Evolutionary conservation across 2,797 vertebrate genomes (phyloP), one percentile per base, ranked within the genome.

Genomic region (Platalea minor): DNA sequence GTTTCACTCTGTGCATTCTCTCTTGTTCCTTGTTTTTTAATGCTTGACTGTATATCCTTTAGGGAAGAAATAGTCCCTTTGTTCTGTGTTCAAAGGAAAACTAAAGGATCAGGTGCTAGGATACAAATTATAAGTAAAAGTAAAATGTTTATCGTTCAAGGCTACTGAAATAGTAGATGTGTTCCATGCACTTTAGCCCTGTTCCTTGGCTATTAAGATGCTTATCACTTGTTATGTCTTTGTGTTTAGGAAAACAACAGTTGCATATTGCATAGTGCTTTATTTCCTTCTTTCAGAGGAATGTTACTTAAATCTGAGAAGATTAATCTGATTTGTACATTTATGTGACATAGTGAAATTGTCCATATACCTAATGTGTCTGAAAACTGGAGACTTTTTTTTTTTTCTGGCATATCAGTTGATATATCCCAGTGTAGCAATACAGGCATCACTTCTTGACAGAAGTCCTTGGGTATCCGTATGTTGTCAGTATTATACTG

Each of bases 21-120:
- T 74, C 31, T 81, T 92, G 68, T 85, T 91, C 48, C 53, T 91
- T 59, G 69, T 63, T 89, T 74, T 74, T 72, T 94, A 68, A 39
- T 48, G 68, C 57, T 83, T 85, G 63, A 46, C 46, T 79, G 33
- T 87, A 18, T 78, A 37, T 13, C 26, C n/a, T 19, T 64, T 85
- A 51, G 37, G 82, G 75, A 19, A 57, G 65, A 88, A 56, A 13
- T 17, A 41, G 63, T 79, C 14, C 33, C 28, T 85, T 92, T 89
- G n/a, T 83, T 93, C 43, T 53, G 4, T 68, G 20, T 74, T 85
- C 19, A 29, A 61, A 91, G 85, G 85, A 85, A 46, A 80, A 39
- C 0, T 2, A 50, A 74, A 68, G 43, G 10, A 51, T 89, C 53
- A 75, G 61, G 85, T 85, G 29, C 65, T 89, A 13, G 50, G 37